These are phyloP conservation scores for Coluber constrictor DNA, from an alignment of 2,797 vertebrate species.

Conservation along the genomic window DNA sequence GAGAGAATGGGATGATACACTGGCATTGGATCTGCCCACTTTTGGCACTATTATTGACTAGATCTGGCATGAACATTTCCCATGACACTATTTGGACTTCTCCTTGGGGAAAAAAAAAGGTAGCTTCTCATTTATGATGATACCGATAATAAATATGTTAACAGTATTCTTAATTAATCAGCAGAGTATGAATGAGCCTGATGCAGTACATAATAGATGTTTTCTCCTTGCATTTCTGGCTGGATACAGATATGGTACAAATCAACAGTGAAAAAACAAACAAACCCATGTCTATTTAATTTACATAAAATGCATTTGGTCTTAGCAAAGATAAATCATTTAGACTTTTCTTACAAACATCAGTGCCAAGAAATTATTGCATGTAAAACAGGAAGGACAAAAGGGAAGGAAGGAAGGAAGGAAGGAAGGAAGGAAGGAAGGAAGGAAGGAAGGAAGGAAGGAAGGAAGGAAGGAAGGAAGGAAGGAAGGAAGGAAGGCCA, in stretches of 20 bases:
- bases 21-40: neutral
- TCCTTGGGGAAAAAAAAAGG: neutral
- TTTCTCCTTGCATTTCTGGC: slow-evolving; percentile 44
- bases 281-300: slow-evolving; percentile 3
- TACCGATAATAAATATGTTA: neutral
- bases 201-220: slow-evolving; percentile 34
- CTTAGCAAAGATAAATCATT: slow-evolving; percentile 5
- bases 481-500: slow-evolving; percentile 37
- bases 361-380: slow-evolving; percentile 51
- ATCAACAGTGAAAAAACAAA: slow-evolving; percentile 7
- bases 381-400: slow-evolving; percentile 33
- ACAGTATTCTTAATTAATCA: neutral
- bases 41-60: neutral
- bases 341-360: slow-evolving; percentile 9
- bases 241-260: slow-evolving; percentile 40
- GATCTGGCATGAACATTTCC: neutral
- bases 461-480: slow-evolving; percentile 14
- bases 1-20: neutral
- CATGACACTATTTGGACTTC: neutral
- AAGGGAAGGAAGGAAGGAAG: neutral
- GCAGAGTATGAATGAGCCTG: slow-evolving; percentile 8
- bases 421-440: slow-evolving; percentile 42
- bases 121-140: neutral
- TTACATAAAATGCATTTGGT: slow-evolving; percentile 30
- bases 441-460: slow-evolving; percentile 31